Evolutionary conservation across 1,140 invertebrate genomes (phyloP), one percentile per base, ranked within the genome.

Genomic region (Onthophagus taurus): DNA sequence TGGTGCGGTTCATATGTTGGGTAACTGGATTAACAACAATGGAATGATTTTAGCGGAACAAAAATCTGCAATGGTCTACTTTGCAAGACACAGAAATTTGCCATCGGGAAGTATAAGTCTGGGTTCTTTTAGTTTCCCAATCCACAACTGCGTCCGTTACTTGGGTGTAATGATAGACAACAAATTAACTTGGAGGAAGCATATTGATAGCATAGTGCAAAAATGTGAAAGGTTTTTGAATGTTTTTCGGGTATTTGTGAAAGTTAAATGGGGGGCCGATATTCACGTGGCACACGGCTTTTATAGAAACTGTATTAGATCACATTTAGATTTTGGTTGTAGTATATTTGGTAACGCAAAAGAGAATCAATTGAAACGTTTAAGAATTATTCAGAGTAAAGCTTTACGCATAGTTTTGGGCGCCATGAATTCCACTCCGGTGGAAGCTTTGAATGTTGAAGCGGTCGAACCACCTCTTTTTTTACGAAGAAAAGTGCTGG

Each of bases 181-280:
- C 17, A 33, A 33, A 13, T 13, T 33, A 16, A 33, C 12, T 8
- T 33, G 31, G 31, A 8, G 12, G 13, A 33, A 33, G 13, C 31
- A 33, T 33, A 33, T 33, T 8, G 17, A 33, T 33, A 13, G 17
- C 13, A 6, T 33, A 16, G 31, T 33, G 13, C 12, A 8, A 16
- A 33, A 33, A 33, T 33, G 31, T 33, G 31, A 33, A 8, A 33
- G 17, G 17, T 12, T 13, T 33, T 13, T 33, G 14, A 33, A 33
- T 33, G 13, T 33, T 14, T 14, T 33, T 12, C 13, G 31, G 31
- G 8, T 12, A 14, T 14, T 33, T 14, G 17, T 33, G 31, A 33
- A 33, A 33, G 31, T 33, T 3, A 14, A 12, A 33, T 19, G 35
- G 35, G 35, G 35, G 5, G 20, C 35, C 8, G 35, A 37, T 37